These are phyloP conservation scores for Columba guinea DNA, from an alignment of 2,797 vertebrate genomes.

Conservation along the genomic window DNA sequence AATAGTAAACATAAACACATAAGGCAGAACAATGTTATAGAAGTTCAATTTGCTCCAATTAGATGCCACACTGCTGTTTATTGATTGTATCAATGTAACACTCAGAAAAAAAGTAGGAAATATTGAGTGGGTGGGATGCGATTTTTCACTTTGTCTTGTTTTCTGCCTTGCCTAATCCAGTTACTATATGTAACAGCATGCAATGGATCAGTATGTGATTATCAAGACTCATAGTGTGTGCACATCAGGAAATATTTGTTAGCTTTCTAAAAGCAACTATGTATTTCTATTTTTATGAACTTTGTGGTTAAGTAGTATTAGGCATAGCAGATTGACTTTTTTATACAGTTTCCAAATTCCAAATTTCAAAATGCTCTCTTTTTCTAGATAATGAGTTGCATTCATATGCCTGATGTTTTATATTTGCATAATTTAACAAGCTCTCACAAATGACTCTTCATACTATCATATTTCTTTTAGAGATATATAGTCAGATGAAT, in stretches of 20 bases:
- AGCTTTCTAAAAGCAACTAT: conserved; percentile 22
- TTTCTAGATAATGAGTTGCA: background rate
- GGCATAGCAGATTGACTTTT: background rate
- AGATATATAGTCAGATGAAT: background rate
- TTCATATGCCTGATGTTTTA: background rate
- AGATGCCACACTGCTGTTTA: background rate
- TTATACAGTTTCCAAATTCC: background rate
- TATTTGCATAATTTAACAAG: background rate
- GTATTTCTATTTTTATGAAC: conserved; percentile 11
- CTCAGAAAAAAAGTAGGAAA: background rate
- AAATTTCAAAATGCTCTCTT: background rate
- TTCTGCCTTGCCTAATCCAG: conserved; percentile 25
- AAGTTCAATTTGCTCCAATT: background rate
- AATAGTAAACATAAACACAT: background rate
- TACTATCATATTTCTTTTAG: background rate
- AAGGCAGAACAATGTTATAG: background rate
- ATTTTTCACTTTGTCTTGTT: conserved; percentile 1
- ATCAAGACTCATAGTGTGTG: conserved; percentile 12
- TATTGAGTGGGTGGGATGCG: background rate
- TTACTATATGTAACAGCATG: conserved; percentile 47
- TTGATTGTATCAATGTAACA: background rate
- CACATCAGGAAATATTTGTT: conserved; percentile 48
- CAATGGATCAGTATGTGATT: conserved; percentile 54
- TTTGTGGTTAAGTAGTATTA: conserved; percentile 41
- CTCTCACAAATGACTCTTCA: background rate